Percentiles rank a stretch among this genome's conserved stretches.
These are phyloP conservation scores for Gymnodraco acuticeps DNA, from an alignment of 2,797 vertebrate species.

Conservation along the genomic window DNA sequence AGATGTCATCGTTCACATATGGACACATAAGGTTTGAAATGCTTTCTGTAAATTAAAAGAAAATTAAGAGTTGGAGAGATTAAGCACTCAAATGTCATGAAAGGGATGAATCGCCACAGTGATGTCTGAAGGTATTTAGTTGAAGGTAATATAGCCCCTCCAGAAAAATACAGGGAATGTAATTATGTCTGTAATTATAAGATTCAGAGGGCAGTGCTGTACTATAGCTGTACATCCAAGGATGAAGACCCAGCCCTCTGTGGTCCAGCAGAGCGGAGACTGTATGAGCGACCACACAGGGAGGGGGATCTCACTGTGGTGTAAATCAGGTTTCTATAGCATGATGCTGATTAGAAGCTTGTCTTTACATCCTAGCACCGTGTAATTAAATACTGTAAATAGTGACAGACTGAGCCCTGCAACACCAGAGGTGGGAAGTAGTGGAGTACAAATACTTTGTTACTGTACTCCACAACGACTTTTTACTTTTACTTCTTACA, in stretches of 20 bases:
- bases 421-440: too few relatives aligned
- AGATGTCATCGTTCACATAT: too few relatives aligned
- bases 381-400: conserved; percentile 61
- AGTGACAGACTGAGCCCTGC: conserved; percentile 18
- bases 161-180: conserved; percentile 45
- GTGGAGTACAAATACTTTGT: too few relatives aligned
- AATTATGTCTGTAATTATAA: conserved; percentile 69
- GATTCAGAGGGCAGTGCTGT: conserved; percentile 26
- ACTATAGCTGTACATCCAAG: conserved; percentile 55
- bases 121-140: conserved; percentile 23
- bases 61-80: not conserved
- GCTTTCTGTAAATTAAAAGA: not conserved
- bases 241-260: conserved; percentile 54
- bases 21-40: not conserved
- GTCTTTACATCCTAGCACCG: conserved; percentile 30
- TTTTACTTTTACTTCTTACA: too few relatives aligned
- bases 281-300: conserved; percentile 66
- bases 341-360: conserved; percentile 66
- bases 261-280: conserved; percentile 41
- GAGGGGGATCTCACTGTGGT: conserved; percentile 16
- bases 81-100: not conserved
- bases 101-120: conserved; percentile 6
- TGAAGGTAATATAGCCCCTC: conserved; percentile 31
- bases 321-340: conserved; percentile 22
- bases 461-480: too few relatives aligned